Evolutionary conservation across 2,797 vertebrate species (phyloP).

Genomic region (Arctocebus calabarensis): DNA sequence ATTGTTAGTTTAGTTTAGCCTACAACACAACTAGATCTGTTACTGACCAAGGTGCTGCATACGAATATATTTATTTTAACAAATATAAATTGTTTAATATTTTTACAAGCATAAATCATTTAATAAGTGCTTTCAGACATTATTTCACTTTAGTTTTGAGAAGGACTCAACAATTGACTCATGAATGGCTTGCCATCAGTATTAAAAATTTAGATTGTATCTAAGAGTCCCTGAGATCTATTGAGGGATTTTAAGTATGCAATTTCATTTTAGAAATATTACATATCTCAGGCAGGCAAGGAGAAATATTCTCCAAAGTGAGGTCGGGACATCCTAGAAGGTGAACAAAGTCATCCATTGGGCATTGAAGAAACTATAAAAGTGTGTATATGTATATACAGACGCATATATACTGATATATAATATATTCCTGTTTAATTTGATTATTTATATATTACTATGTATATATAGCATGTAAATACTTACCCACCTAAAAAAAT

Average conservation of each 20-base stretch:
- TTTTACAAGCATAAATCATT: conserved; percentile 14
- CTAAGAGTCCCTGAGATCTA: neutral
- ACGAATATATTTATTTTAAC: neutral
- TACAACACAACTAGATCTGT: neutral
- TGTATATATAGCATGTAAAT: neutral
- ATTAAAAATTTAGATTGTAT: conserved; percentile 19
- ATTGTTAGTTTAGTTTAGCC: neutral
- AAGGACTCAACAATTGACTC: neutral
- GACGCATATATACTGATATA: neutral
- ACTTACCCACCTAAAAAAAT: neutral
- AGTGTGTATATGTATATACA: neutral
- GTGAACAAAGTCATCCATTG: neutral
- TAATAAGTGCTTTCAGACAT: neutral
- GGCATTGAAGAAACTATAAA: neutral
- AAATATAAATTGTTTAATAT: conserved; percentile 2
- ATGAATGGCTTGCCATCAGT: neutral
- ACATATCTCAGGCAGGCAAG: neutral
- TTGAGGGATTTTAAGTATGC: neutral
- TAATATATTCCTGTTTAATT: neutral
- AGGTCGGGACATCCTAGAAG: rapidly evolving
- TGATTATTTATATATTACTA: neutral
- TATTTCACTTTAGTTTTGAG: conserved; percentile 35
- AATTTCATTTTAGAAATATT: neutral
- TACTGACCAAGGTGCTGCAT: neutral
- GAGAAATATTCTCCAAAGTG: neutral